These are phyloP conservation scores for Psittacula echo DNA, from an alignment of 2,797 vertebrate species.

Conservation along the genomic window DNA sequence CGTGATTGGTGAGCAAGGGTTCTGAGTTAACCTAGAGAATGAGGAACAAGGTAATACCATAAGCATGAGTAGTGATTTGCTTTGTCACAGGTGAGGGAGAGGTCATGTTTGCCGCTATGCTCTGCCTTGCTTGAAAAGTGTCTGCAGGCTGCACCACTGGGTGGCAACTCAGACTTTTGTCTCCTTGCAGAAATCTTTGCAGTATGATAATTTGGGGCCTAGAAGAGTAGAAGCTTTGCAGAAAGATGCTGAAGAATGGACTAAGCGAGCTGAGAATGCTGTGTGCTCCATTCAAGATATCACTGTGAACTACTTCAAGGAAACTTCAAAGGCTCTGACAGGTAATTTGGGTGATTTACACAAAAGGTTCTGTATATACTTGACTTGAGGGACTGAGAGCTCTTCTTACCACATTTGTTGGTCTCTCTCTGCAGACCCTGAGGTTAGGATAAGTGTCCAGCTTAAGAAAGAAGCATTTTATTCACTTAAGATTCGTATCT, in stretches of 20 bases:
- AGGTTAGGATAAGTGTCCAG: neutral
- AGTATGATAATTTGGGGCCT: conserved; percentile 90
- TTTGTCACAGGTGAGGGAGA: neutral
- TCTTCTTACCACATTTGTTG: neutral
- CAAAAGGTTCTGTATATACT: neutral
- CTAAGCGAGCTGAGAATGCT: conserved; percentile 83
- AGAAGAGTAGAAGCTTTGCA: conserved; percentile 87
- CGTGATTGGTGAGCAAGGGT: neutral
- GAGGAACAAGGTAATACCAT: neutral
- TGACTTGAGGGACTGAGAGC: neutral
- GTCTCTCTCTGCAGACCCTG: neutral
- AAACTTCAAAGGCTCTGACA: conserved; percentile 88
- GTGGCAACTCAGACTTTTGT: neutral
- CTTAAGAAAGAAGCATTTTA: neutral
- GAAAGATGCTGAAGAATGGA: conserved; percentile 91
- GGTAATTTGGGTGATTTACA: conserved; percentile 74
- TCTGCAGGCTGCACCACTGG: neutral
- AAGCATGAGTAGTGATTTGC: neutral
- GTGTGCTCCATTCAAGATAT: conserved; percentile 92
- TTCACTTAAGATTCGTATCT: neutral
- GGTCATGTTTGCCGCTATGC: neutral
- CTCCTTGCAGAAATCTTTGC: conserved; percentile 87
- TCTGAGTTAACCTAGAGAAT: neutral
- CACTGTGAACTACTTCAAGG: conserved; percentile 94
- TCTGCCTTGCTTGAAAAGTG: neutral